Evolutionary conservation across 2,113 vertebrate species (phyloP), one percentile per base, ranked within the genome.

Genomic region (Nerophis lumbriciformis): DNA sequence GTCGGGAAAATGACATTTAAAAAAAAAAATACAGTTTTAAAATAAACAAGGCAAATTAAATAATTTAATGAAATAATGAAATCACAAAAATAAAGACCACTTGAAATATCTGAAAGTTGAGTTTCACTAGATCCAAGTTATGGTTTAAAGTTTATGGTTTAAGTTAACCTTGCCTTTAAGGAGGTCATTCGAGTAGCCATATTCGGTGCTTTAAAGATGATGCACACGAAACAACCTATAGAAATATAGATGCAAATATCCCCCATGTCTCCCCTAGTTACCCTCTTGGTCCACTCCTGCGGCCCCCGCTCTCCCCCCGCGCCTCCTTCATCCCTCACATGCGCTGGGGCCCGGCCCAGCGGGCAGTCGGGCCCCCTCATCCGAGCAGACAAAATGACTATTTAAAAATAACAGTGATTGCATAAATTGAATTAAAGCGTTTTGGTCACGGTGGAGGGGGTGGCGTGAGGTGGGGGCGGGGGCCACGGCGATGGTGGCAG

Each of bases 361-460:
- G 74, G 83, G 79, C 85, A 85, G 80, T 47, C 76, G 90, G 89
- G 89, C 90, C 74, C 42, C 92, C 93, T 94, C 85, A 81, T 91
- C 73, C 86, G 81, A 91, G 90, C 80, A 96, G 94, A 97, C 94
- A 91, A 90, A 91, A 95, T 92, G 94, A 96, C 92, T 96, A 96
- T 98, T 97, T 98, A 96, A 98, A 98, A 94, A 96, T 95, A 97
- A 97, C 94, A 89, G 88, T 86, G 94, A 95, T 96, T 95, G 95
- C 94, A 98, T 98, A 96, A 96, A 97, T 97, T 97, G 94, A 98
- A 99, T 98, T 98, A 98, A 92, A 92, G 91, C 91, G 84, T 94
- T 95, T 95, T 95, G 87, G 90, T 91, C 95, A 99, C 92, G 95
- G 94, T 87, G 92, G 92, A 94, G 93, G 94, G 91, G 93, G 92